phyloP scores from a whole-genome alignment of 2,888 invertebrate genomes.

The Brachynemurus nebulosus region DNA sequence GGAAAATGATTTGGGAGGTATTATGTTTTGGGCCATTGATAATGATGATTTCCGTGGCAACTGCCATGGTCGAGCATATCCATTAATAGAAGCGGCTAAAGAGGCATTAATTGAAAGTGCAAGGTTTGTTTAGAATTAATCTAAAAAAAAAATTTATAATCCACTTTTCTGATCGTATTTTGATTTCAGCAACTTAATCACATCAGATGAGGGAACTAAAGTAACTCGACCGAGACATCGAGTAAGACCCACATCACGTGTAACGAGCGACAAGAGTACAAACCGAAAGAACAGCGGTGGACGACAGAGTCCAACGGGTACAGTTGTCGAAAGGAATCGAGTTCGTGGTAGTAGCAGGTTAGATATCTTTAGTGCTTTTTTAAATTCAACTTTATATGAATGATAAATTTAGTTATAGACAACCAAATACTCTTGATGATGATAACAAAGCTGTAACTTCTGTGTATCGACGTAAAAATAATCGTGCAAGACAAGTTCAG shows the following conservation, averaged over 20 bases:
- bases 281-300: constrained; percentile 7
- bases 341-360: neutral
- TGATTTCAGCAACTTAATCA: constrained; percentile 16
- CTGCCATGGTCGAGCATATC: constrained; percentile 76
- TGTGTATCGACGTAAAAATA: too few relatives aligned
- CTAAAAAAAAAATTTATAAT: neutral
- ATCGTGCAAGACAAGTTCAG: constrained; percentile 19
- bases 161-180: constrained; percentile 3
- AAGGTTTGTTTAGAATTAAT: constrained; percentile 35
- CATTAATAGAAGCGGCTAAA: constrained; percentile 82
- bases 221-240: constrained; percentile 25
- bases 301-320: constrained; percentile 1
- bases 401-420: neutral
- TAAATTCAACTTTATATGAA: too few relatives aligned
- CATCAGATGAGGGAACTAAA: constrained; percentile 28
- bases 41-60: constrained; percentile 90
- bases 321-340: constrained; percentile 2
- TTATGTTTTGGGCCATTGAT: constrained; percentile 89
- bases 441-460: neutral
- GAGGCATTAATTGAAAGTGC: constrained; percentile 54
- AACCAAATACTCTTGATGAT: neutral
- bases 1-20: constrained; percentile 73
- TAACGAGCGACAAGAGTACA: neutral
- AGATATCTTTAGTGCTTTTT: too few relatives aligned
- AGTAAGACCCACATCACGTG: constrained; percentile 26